Evolutionary conservation across 2,888 invertebrate genomes (phyloP).

Genomic region (Standfussiana lucernea): DNA sequence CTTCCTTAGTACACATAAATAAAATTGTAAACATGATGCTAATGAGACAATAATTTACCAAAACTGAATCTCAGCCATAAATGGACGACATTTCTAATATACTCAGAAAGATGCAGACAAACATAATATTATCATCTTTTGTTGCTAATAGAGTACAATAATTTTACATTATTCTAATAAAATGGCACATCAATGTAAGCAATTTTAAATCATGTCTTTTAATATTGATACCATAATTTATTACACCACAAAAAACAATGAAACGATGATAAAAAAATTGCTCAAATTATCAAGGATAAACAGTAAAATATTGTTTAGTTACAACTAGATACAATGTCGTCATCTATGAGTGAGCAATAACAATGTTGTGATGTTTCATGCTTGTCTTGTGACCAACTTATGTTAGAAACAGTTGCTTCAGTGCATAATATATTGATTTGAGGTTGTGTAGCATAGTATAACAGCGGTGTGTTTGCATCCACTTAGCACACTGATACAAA

Average conservation of each 20-base stretch:
- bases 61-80: not conserved
- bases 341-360: constrained; percentile 11
- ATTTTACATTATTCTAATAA: not conserved
- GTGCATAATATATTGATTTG: constrained; percentile 37
- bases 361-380: not conserved
- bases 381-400: not conserved
- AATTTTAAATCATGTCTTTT: not conserved
- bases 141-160: not conserved
- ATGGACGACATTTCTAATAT: not conserved
- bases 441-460: constrained; percentile 28
- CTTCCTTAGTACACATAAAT: constrained; percentile 37
- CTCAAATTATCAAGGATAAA: constrained; percentile 1
- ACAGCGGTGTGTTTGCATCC: constrained; percentile 42
- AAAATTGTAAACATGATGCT: not conserved
- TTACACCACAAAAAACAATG: not conserved
- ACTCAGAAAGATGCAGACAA: not conserved
- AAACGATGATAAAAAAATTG: not conserved
- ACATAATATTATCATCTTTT: not conserved
- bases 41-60: not conserved
- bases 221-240: not conserved
- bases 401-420: constrained; percentile 14
- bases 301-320: not conserved
- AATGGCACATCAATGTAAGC: not conserved
- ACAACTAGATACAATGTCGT: constrained; percentile 3
- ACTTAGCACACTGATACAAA: constrained; percentile 55